phyloP scores from a whole-genome alignment of 2,888 invertebrate species.

The Helicoverpa assulta region DNA sequence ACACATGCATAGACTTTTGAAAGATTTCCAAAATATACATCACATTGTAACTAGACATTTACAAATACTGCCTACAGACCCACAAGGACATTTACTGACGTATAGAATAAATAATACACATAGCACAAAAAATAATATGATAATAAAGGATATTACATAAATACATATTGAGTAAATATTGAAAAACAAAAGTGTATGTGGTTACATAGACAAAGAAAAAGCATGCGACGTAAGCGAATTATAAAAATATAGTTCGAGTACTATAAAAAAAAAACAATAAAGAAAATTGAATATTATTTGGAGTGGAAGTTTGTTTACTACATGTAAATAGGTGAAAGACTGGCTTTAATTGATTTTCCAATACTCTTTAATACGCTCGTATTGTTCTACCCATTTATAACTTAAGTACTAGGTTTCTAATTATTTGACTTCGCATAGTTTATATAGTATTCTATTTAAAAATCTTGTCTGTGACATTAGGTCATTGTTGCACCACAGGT shows the following conservation, averaged over 20 bases:
- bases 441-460: neutral
- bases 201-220: constrained; percentile 26
- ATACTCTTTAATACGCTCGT: neutral
- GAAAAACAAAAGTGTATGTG: constrained; percentile 22
- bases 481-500: too few relatives aligned
- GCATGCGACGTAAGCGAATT: constrained; percentile 32
- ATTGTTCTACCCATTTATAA: neutral
- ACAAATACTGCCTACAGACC: constrained; percentile 24
- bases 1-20: constrained; percentile 49
- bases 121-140: neutral
- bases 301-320: neutral
- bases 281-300: neutral
- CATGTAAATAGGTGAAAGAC: neutral
- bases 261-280: neutral
- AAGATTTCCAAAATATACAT: constrained; percentile 20
- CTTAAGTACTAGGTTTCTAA: neutral
- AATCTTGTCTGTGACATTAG: too few relatives aligned
- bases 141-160: constrained; percentile 26
- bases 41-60: constrained; percentile 6
- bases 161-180: constrained; percentile 12
- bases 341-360: too few relatives aligned
- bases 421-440: neutral
- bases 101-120: constrained; percentile 12
- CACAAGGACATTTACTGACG: constrained; percentile 10
- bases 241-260: neutral